Percentiles rank a stretch among this genome's conserved stretches.
phyloP scores from a whole-genome alignment of 2,797 vertebrate species.

The Zenarchopterus dispar region DNA sequence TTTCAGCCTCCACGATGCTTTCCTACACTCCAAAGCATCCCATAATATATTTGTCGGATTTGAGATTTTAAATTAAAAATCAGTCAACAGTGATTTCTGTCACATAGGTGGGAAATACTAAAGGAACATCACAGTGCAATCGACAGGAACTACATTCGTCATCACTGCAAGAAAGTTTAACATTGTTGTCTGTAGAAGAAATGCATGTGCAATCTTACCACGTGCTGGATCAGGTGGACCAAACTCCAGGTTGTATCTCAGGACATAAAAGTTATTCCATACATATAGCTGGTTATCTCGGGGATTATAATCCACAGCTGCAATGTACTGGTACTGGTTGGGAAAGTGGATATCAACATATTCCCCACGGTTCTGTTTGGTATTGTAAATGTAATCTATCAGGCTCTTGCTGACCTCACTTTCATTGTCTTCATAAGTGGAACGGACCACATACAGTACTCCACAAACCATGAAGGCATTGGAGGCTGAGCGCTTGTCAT shows the following conservation, averaged over 20 bases:
- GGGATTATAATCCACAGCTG: constrained; percentile 99
- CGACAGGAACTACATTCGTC: constrained; percentile 57
- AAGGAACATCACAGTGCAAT: constrained; percentile 56
- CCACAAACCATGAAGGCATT: constrained; percentile 99
- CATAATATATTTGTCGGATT: constrained; percentile 77
- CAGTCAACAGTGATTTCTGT: constrained; percentile 74
- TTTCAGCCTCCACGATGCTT: constrained; percentile 56
- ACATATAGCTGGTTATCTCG: constrained; percentile 98
- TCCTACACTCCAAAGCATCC: constrained; percentile 68
- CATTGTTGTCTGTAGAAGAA: constrained; percentile 37
- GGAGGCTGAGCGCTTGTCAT: constrained; percentile 97
- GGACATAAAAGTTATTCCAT: constrained; percentile 99
- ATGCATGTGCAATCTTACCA: constrained; percentile 83
- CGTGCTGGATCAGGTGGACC: constrained; percentile 96
- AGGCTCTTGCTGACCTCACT: constrained; percentile 95
- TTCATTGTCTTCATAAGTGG: constrained; percentile 98
- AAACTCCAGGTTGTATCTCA: constrained; percentile 96
- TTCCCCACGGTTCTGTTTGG: constrained; percentile 91
- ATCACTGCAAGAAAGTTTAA: constrained; percentile 49
- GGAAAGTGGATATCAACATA: constrained; percentile 96
- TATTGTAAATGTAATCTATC: constrained; percentile 98
- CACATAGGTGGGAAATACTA: constrained; percentile 61
- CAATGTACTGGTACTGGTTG: constrained; percentile 99
- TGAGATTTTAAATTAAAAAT: constrained; percentile 83
- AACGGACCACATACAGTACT: constrained; percentile 96